Evolutionary conservation across 2,113 vertebrate species (phyloP).

Genomic region (Rhinogobius similis): DNA sequence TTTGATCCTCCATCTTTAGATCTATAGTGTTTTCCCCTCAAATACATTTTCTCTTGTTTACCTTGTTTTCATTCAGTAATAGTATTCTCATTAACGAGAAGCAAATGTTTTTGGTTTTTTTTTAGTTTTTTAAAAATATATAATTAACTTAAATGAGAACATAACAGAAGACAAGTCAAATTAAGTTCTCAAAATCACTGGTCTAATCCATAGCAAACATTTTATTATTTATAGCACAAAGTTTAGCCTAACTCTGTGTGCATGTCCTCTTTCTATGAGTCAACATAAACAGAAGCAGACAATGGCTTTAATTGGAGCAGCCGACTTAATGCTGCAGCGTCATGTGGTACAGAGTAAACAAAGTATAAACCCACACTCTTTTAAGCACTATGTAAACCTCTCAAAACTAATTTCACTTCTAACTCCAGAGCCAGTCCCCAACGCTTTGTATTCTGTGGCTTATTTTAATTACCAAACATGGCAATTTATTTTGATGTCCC

Average conservation of each 20-base stretch:
- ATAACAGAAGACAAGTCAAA: not conserved
- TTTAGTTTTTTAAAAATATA: no score
- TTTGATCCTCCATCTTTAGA: not conserved
- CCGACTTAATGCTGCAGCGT: not conserved
- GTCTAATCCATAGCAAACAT: not conserved
- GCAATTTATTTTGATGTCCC: conserved; percentile 15
- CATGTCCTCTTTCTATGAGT: not conserved
- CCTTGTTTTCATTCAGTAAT: not conserved
- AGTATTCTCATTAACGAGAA: not conserved
- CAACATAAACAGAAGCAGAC: conserved; percentile 14
- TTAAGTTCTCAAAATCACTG: not conserved
- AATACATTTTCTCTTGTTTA: not conserved
- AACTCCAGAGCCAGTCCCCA: not conserved
- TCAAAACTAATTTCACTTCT: conserved; percentile 16
- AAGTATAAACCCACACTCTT: conserved; percentile 16
- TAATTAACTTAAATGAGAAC: not conserved
- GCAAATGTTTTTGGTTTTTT: no score
- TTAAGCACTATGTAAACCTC: conserved; percentile 7
- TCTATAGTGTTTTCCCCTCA: not conserved
- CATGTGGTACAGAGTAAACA: conserved; percentile 15
- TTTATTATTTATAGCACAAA: not conserved
- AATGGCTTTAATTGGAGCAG: conserved; percentile 24
- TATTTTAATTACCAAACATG: conserved; percentile 26
- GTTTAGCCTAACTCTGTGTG: not conserved
- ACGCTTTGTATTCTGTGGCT: conserved; percentile 5